phyloP scores from a whole-genome alignment of 2,888 invertebrate species.

The Galeruca laticollis region DNA sequence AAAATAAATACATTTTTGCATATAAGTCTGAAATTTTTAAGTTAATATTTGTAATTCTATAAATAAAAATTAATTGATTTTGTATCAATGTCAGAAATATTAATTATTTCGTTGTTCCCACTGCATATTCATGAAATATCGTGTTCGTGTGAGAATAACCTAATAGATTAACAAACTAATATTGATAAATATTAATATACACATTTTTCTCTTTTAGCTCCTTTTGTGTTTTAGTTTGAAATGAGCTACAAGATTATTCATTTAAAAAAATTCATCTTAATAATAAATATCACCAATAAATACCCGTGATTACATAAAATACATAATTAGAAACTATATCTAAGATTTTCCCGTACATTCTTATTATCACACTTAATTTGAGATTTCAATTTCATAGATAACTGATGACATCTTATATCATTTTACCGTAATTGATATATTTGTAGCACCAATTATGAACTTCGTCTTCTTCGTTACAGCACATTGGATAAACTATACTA shows the following conservation, averaged over 20 bases:
- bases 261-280: neutral
- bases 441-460: constrained; percentile 73
- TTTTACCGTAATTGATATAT: constrained; percentile 70
- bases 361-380: neutral
- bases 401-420: constrained; percentile 26
- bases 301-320: neutral
- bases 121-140: too few species aligned
- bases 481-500: constrained; percentile 70
- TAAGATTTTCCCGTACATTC: neutral
- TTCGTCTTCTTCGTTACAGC: constrained; percentile 71
- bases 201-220: too few species aligned
- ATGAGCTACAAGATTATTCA: neutral
- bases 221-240: too few species aligned
- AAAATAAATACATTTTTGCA: too few species aligned
- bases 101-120: too few species aligned
- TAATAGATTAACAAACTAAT: too few species aligned
- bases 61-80: too few species aligned
- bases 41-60: too few species aligned
- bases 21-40: too few species aligned
- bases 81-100: too few species aligned
- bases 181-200: too few species aligned
- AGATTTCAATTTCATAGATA: neutral
- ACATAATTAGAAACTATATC: neutral
- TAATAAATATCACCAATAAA: constrained; percentile 5
- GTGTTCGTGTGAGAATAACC: too few species aligned